Base-by-base conservation (phyloP, 1,140 invertebrate species). In the Planococcus citri region DNA sequence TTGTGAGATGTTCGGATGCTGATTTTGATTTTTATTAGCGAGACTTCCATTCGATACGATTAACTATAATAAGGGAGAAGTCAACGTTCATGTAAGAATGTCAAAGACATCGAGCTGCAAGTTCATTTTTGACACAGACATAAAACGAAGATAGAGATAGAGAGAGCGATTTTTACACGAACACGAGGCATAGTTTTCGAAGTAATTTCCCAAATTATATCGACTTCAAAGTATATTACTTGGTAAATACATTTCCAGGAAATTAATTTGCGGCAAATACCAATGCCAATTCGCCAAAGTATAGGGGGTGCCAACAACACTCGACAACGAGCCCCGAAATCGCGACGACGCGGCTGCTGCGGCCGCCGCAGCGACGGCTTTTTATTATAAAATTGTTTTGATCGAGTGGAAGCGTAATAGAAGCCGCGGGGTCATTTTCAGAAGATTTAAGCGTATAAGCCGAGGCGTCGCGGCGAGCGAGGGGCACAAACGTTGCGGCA, bases 301-400 rank as follows among this genome's bases (percentile, higher is more conserved):
- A 33, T n/a, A 33, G 29, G 29, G 29, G 29, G 29, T 33, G 29
- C 29, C 29, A 3, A 17, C n/a, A n/a, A n/a, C n/a, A 20, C 6
- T 51, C 17, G 41, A 51, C 41, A 17, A 17, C 2, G n/a, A n/a
- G n/a, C n/a, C 6, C 29, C 12, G 41, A 51, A 51, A 51, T 51
- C 41, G n/a, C 41, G 41, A 3, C 41, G 41, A 17, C 41, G 41
- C 41, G n/a, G n/a, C n/a, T n/a, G n/a, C 12, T 33, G 29, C 12
- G 29, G 4, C 4, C 29, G 29, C 12, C 12, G 4, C 29, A 3
- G 29, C 29, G 3, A 9, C 41, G 41, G 41, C 17, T n/a, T 51
- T 51, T 51, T 51, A 51, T 51, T 17, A 51, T 51, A 64, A 64
- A 64, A 64, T 64, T 64, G 60, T 64, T 64, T 64, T 64, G 60